phyloP scores from a whole-genome alignment of 1,140 invertebrate genomes.

The Drosophila prosaltans region DNA sequence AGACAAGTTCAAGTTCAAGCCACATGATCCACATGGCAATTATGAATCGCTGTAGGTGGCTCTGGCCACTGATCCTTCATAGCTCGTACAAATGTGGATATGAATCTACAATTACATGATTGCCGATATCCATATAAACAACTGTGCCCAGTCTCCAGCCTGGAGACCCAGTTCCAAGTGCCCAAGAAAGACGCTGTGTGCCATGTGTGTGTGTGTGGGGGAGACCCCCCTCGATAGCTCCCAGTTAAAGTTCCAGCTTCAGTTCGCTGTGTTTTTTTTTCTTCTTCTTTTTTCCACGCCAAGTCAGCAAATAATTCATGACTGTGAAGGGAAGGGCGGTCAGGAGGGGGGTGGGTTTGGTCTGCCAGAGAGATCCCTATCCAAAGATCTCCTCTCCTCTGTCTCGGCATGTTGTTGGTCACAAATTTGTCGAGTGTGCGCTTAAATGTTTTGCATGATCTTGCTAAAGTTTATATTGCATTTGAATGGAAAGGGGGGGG shows the following conservation, averaged over 20 bases:
- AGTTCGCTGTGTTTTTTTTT: slow-evolving; percentile 3
- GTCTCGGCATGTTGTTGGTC: slow-evolving; percentile 27
- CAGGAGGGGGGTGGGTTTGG: neutral
- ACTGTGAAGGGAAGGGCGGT: neutral
- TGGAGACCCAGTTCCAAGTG: neutral
- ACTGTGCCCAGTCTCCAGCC: slow-evolving; percentile 42
- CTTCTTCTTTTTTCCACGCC: slow-evolving; percentile 44
- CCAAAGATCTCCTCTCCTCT: slow-evolving; percentile 41
- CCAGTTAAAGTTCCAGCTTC: slow-evolving; percentile 33
- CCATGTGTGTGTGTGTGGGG: neutral
- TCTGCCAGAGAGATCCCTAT: slow-evolving; percentile 27
- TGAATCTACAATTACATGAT: slow-evolving; percentile 72
- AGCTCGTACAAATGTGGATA: slow-evolving; percentile 37
- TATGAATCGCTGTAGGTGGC: slow-evolving; percentile 58
- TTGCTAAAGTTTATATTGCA: slow-evolving; percentile 2
- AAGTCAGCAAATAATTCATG: slow-evolving; percentile 69
- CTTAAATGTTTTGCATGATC: slow-evolving; percentile 73
- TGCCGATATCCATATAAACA: slow-evolving; percentile 49
- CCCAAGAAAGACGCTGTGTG: slow-evolving; percentile 45
- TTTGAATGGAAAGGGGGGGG: neutral
- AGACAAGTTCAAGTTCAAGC: slow-evolving; percentile 55
- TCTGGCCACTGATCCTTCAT: slow-evolving; percentile 27
- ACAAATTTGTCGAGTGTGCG: slow-evolving; percentile 80
- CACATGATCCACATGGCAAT: slow-evolving; percentile 46
- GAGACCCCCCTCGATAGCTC: slow-evolving; percentile 32